phyloP scores from a whole-genome alignment of 2,797 vertebrate species.

The Pipistrellus nathusii region DNA sequence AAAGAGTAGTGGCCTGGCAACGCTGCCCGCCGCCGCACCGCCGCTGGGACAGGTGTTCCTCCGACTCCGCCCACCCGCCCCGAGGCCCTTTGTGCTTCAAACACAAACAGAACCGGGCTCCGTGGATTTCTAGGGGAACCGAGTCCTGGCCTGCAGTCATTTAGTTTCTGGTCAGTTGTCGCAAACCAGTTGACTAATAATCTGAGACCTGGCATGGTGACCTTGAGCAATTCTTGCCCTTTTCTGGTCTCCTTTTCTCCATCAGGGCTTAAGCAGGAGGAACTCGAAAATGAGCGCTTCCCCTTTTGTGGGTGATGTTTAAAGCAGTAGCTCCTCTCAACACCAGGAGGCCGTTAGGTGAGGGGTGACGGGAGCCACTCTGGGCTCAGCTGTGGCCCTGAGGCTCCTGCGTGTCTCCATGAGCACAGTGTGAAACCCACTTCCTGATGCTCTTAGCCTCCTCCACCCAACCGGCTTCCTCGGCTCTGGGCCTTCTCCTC shows the following conservation, averaged over 20 bases:
- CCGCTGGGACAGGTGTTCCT: conserved; percentile 27
- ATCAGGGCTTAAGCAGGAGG: neutral
- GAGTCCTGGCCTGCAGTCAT: neutral
- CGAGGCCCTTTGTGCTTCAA: neutral
- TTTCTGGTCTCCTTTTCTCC: neutral
- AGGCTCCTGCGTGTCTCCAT: neutral
- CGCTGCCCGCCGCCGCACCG: conserved; percentile 58
- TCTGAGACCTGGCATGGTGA: neutral
- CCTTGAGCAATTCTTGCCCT: neutral
- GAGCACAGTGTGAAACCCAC: neutral
- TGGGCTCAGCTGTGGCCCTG: neutral
- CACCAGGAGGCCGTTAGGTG: neutral
- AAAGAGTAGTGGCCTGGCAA: conserved; percentile 63
- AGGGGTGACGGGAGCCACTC: neutral
- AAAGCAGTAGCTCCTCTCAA: neutral
- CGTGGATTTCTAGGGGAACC: neutral
- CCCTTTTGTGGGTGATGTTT: neutral
- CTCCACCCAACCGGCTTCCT: neutral
- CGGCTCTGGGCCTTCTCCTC: neutral
- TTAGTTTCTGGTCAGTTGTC: neutral
- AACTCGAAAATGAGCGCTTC: neutral
- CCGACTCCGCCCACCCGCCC: neutral
- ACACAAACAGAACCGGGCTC: neutral
- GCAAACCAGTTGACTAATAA: neutral
- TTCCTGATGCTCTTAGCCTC: neutral